Conservation (phyloP, 2,888 invertebrate species). For the Cantharis rufa region DNA sequence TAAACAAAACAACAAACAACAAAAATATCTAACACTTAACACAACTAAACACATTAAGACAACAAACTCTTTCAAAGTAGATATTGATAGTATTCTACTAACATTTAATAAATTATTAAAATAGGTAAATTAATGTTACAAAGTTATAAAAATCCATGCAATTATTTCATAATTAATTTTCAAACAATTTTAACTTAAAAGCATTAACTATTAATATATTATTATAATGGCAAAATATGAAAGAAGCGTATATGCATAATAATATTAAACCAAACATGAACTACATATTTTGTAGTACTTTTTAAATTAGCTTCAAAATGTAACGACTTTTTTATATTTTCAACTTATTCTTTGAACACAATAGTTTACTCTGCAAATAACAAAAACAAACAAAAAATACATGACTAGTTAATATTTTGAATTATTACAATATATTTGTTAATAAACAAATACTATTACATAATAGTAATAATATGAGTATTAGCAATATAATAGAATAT, state of each 20-base stretch:
- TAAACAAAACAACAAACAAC: constrained; percentile 19
- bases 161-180: not conserved
- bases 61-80: constrained; percentile 4
- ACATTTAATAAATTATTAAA: not conserved
- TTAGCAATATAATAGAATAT: not conserved
- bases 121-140: not conserved
- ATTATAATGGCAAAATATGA: not conserved
- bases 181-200: not conserved
- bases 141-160: not conserved
- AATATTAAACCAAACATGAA: not conserved
- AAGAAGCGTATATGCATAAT: not conserved
- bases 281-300: not conserved
- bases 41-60: not conserved
- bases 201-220: not conserved
- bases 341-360: not conserved
- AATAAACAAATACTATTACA: not conserved
- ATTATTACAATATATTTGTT: not conserved
- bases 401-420: not conserved
- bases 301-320: not conserved
- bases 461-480: not conserved
- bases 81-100: not conserved
- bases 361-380: not conserved
- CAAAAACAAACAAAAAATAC: not conserved
- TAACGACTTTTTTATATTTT: not conserved
- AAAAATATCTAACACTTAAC: constrained; percentile 23